Percentiles rank a stretch among this genome's conserved stretches.
phyloP scores from a whole-genome alignment of 1,140 invertebrate genomes.

The Diuraphis noxia region DNA sequence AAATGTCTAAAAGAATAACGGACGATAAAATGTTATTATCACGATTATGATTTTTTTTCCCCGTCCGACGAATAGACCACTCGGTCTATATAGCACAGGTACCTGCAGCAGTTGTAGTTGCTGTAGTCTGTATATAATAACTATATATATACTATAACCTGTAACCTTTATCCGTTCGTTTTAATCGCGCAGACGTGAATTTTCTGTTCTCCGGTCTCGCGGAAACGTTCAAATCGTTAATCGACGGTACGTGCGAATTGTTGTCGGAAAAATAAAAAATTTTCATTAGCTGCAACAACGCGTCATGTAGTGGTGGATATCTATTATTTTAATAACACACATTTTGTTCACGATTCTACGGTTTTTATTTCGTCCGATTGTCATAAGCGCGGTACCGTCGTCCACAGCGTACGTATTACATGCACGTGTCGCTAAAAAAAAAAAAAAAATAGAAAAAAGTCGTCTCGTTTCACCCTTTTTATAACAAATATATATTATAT shows the following conservation, averaged over 20 bases:
- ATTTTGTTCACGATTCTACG: background rate
- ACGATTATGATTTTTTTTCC: no score
- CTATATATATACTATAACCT: no score
- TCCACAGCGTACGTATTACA: background rate
- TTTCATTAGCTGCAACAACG: background rate
- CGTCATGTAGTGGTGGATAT: background rate
- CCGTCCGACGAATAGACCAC: no score
- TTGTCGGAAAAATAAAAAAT: background rate
- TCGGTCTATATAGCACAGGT: no score
- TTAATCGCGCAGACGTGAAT: background rate
- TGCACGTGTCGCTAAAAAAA: conserved; percentile 4
- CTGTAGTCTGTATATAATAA: no score
- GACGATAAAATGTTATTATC: background rate
- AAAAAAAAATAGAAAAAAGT: background rate
- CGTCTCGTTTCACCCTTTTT: background rate
- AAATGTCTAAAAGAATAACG: background rate
- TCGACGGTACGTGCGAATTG: background rate
- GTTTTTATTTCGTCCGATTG: background rate
- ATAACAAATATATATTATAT: background rate
- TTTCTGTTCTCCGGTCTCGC: background rate
- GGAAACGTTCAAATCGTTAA: background rate
- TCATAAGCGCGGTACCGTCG: background rate
- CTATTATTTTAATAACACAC: background rate
- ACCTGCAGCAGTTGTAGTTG: no score
- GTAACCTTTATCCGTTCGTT: background rate